Conservation (phyloP, 2,797 vertebrate genomes). For the Pangasius sanitwongsei region DNA sequence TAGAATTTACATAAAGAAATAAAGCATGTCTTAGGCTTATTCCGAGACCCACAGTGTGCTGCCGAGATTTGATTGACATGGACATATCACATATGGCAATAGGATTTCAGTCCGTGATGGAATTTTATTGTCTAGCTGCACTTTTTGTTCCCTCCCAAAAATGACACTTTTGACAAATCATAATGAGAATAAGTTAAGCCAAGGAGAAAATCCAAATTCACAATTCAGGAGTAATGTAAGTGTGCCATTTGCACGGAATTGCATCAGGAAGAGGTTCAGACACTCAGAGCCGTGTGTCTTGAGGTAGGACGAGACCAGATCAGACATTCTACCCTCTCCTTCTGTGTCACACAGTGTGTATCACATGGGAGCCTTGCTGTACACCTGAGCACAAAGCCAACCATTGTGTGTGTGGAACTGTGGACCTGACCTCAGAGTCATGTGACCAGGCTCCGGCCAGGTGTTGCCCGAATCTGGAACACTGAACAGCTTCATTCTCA, state of each 20-base stretch:
- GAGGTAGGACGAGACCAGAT: constrained; percentile 45
- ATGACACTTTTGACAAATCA: constrained; percentile 44
- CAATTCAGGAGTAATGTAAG: constrained; percentile 26
- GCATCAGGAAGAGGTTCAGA: constrained; percentile 50
- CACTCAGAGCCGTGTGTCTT: constrained; percentile 34
- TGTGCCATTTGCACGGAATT: constrained; percentile 50
- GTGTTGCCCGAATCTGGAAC: constrained; percentile 57
- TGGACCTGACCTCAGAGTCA: constrained; percentile 53
- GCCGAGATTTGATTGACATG: constrained; percentile 42
- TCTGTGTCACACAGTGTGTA: constrained; percentile 49
- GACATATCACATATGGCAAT: constrained; percentile 39
- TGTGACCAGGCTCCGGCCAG: constrained; percentile 52
- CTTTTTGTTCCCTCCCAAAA: constrained; percentile 41
- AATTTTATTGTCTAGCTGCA: constrained; percentile 35
- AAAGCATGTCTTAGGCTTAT: constrained; percentile 23
- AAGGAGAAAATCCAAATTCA: constrained; percentile 37
- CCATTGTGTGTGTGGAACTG: constrained; percentile 49
- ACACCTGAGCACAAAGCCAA: constrained; percentile 57
- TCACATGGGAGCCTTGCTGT: constrained; percentile 46
- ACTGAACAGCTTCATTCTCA: constrained; percentile 42
- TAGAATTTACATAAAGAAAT: constrained; percentile 23
- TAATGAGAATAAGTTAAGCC: constrained; percentile 39
- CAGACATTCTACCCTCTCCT: constrained; percentile 49
- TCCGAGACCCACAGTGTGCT: constrained; percentile 24
- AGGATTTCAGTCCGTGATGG: constrained; percentile 42